These are phyloP conservation scores for Ellobius talpinus DNA, from an alignment of 2,113 vertebrate genomes.

Conservation along the genomic window DNA sequence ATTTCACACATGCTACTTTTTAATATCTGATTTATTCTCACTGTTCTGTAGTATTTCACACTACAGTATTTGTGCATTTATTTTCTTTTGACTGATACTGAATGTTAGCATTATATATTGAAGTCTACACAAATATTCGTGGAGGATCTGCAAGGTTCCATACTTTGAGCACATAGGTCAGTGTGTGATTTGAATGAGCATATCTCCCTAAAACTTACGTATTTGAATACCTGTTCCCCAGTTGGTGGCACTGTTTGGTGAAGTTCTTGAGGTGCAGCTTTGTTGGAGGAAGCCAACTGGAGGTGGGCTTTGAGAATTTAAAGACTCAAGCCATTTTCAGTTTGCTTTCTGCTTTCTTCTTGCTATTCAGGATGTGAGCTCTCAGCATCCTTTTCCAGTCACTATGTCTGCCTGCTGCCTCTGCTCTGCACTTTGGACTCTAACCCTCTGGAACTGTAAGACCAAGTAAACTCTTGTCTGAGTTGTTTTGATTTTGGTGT, in stretches of 20 bases:
- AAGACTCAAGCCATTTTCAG: no score
- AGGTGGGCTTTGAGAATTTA: background rate
- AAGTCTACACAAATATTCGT: background rate
- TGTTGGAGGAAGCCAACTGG: background rate
- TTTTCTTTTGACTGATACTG: background rate
- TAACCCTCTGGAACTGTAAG: background rate
- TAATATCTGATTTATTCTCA: slow-evolving; percentile 20
- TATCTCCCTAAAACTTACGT: background rate
- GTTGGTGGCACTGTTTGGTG: background rate
- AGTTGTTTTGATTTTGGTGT: background rate
- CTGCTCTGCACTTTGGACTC: background rate
- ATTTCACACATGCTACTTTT: background rate
- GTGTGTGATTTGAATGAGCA: background rate
- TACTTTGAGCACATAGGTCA: background rate
- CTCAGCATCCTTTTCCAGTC: no score
- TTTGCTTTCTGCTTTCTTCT: background rate
- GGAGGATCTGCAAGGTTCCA: background rate
- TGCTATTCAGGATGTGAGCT: background rate
- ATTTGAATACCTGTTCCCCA: background rate
- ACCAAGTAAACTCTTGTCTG: background rate
- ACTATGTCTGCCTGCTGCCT: background rate
- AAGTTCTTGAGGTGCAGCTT: background rate
- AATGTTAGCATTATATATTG: background rate
- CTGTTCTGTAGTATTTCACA: background rate
- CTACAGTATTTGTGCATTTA: background rate